Base-by-base conservation (phyloP, 2,797 vertebrate genomes). In the Galaxias olidus region DNA sequence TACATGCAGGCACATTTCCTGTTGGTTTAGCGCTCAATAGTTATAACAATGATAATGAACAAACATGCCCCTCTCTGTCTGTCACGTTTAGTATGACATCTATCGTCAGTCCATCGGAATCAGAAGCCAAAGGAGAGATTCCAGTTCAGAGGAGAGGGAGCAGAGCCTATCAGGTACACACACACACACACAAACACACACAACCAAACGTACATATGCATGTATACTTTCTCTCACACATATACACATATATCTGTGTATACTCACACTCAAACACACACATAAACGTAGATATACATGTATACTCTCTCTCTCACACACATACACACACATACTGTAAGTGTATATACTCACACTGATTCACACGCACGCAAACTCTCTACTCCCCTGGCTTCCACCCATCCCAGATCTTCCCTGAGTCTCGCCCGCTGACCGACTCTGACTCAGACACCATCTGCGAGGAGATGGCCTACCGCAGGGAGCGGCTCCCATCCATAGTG, bases 401-500 rank as follows among this genome's bases (percentile, higher is more conserved):
- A 19, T 44, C 6, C 4, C 41, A 77, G 75, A 62, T 77, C 6
- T 73, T 68, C 50, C 75, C 67, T 0, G 62, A 61, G 46, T 50
- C n/a, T 50, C 84, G 78, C 41, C 9, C 10, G 20, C 55, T 40
- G 13, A 76, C 81, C 0, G 78, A 83, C 0, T 73, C 80, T 0
- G 83, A 79, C 10, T 54, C 53, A 41, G 60, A 51, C 58, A 30
- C 57, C 10, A 68, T 65, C 42, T 63, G 75, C 0, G 74, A 77
- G 0, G 86, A 71, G 41, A 68, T 81, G 8, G 62, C 65, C 9
- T 84, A 82, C 53, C 65, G 10, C 45, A 71, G 87, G 71, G 88
- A 89, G 63, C 83, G 89, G 9, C 83, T 93, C 20, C 90, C 91
- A 11, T 92, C 91, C 1, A 93, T 93, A 42, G 87, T 92, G 7